These are phyloP conservation scores for Enteromius unitaeniatus DNA, from an alignment of 2,797 vertebrate species.

Conservation along the genomic window DNA sequence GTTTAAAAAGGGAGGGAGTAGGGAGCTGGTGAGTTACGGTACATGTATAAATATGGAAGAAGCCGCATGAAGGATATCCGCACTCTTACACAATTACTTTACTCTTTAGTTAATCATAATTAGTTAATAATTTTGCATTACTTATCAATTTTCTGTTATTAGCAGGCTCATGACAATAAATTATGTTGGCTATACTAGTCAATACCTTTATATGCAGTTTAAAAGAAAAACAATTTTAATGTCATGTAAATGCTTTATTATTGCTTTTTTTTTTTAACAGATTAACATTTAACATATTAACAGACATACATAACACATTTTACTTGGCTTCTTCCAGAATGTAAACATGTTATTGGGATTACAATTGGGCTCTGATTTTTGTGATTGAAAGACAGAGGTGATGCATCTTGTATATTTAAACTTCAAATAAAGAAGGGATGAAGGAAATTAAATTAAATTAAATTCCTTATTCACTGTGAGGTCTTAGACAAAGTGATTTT, in stretches of 20 bases:
- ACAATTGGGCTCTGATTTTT: neutral
- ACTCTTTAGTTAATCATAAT: neutral
- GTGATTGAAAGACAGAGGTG: neutral
- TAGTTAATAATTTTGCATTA: neutral
- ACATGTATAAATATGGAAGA: constrained; percentile 80
- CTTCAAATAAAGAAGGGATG: neutral
- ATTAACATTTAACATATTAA: neutral
- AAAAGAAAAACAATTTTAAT: neutral
- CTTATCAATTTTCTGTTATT: constrained; percentile 4
- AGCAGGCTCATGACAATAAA: neutral
- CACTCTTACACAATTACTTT: constrained; percentile 68
- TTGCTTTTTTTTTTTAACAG: neutral
- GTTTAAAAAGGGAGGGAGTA: constrained; percentile 77
- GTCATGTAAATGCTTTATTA: neutral
- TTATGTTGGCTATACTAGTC: neutral
- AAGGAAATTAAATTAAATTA: neutral
- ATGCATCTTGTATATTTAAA: neutral
- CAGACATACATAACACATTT: neutral
- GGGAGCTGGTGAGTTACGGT: constrained; percentile 71
- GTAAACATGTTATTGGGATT: neutral
- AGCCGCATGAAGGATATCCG: constrained; percentile 76
- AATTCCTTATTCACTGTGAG: neutral
- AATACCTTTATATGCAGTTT: neutral
- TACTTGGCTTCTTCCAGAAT: neutral
- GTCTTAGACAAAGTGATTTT: neutral